A percentile compares a stretch with the other conserved stretches of the same genome.
These are phyloP conservation scores for Carposina sasakii DNA, from an alignment of 1,140 invertebrate genomes.

Conservation along the genomic window DNA sequence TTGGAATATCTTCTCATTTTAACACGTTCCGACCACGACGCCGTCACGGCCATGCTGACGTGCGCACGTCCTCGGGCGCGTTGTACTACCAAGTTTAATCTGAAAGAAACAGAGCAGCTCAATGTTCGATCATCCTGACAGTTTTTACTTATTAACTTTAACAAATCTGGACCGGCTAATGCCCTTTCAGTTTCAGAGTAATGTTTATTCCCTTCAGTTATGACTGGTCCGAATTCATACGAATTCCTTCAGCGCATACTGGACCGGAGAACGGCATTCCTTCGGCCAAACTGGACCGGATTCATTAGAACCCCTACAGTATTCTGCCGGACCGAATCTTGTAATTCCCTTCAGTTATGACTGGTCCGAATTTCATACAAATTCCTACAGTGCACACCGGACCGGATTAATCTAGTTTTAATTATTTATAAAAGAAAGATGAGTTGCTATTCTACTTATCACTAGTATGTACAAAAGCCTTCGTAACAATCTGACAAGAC, in stretches of 20 bases:
- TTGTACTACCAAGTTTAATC: background rate
- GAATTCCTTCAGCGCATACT: too few species aligned
- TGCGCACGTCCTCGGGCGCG: constrained; percentile 10
- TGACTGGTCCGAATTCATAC: too few species aligned
- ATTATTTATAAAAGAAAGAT: too few species aligned
- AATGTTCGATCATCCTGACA: constrained; percentile 9
- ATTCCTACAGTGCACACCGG: too few species aligned
- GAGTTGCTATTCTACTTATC: background rate
- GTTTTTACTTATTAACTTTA: background rate
- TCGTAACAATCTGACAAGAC: background rate
- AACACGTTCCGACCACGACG: constrained; percentile 2
- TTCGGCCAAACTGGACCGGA: background rate
- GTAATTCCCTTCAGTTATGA: too few species aligned
- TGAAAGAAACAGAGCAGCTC: background rate
- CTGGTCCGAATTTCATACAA: too few species aligned
- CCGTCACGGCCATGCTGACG: constrained; percentile 15
- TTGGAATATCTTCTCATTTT: too few species aligned
- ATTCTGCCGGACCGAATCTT: too few species aligned
- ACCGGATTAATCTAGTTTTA: too few species aligned
- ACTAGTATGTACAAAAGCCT: constrained; percentile 3
- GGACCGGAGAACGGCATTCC: too few species aligned
- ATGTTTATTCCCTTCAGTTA: too few species aligned
- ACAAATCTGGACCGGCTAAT: background rate
- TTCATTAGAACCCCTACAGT: background rate
- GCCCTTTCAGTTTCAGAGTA: too few species aligned